Base-by-base conservation (phyloP, 2,888 invertebrate species). In the Allacma fusca region DNA sequence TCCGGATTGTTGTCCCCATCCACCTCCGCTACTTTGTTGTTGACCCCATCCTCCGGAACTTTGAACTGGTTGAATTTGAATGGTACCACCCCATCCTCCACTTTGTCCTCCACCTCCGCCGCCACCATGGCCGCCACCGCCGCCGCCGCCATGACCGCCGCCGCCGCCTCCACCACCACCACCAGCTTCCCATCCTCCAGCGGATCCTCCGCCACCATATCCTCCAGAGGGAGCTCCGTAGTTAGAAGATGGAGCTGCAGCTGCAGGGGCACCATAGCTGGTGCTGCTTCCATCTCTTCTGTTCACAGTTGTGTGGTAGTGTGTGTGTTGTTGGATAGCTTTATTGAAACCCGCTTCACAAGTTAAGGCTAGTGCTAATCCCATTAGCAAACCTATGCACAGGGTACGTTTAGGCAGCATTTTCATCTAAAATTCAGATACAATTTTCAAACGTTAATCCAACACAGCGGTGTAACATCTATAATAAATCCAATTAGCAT, bases 381-480 rank as follows among this genome's bases (percentile, higher is more conserved):
- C 77, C 71, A 77, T 62, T 72, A 77, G 72, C 72, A 77, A n/a
- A 7, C 72, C 72, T 77, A 77, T 67, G 13, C 64, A 77, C 28
- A 77, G 19, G 21, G 72, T 72, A 34, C 44, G 62, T 28, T 29
- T 77, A 40, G 77, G 67, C 43, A 65, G 57, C 77, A 77, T 77
- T 64, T 75, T 75, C 34, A 76, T 76, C 70, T 76, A 59, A 40
- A 76, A 76, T 69, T 57, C 64, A 76, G 43, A 72, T 5, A 67
- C 71, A 57, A 62, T 34, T 34, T 34, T 26, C 71, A 71, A 71
- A n/a, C 28, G 23, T 57, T 70, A 71, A 50, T 50, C n/a, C n/a
- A 19, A 4, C 50, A 50, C 50, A 19, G 50, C 50, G 50, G 16
- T 50, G 16, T 12, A 50, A 50, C n/a, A 50, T 50, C 16, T 13